Percentiles rank a stretch among this genome's conserved stretches.
Conservation (phyloP, 1,140 invertebrate species). For the Mylabris phalerata region DNA sequence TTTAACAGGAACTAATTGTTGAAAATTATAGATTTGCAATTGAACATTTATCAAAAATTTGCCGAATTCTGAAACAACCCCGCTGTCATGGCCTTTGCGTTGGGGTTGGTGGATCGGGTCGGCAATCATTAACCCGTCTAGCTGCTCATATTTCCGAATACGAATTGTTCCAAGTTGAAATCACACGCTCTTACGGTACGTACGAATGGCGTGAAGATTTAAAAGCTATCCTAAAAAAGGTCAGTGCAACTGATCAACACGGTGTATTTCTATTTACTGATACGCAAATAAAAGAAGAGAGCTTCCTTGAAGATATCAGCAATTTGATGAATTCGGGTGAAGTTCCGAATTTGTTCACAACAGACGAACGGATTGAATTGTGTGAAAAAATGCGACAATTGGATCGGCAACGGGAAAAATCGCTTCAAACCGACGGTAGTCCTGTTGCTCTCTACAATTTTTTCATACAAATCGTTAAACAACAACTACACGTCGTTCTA, state of each 20-base stretch:
- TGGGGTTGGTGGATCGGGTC: slow-evolving; percentile 80
- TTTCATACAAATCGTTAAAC: slow-evolving; percentile 71
- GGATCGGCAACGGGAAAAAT: slow-evolving; percentile 83
- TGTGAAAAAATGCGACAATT: slow-evolving; percentile 72
- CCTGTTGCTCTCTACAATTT: slow-evolving; percentile 73
- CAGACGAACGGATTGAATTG: slow-evolving; percentile 86
- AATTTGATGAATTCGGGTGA: slow-evolving; percentile 79
- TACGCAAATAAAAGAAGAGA: slow-evolving; percentile 81
- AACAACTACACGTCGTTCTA: slow-evolving; percentile 52
- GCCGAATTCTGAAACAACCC: slow-evolving; percentile 75
- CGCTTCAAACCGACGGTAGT: slow-evolving; percentile 82
- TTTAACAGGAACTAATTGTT: too few relatives aligned
- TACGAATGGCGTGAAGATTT: slow-evolving; percentile 85
- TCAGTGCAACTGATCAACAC: slow-evolving; percentile 62
- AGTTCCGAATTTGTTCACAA: slow-evolving; percentile 79
- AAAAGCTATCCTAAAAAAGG: slow-evolving; percentile 74
- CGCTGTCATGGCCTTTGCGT: slow-evolving; percentile 70
- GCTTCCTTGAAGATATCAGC: slow-evolving; percentile 82
- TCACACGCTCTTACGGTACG: slow-evolving; percentile 73
- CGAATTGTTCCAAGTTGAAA: slow-evolving; percentile 78
- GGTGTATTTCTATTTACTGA: slow-evolving; percentile 81
- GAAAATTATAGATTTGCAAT: slow-evolving; percentile 37
- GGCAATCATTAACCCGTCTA: slow-evolving; percentile 76
- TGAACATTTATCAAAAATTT: slow-evolving; percentile 82
- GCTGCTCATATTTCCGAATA: slow-evolving; percentile 68